Evolutionary conservation across 64 coral and sea anemone genomes (phyloP), one percentile per base, ranked within the genome.

Genomic region (Astreopora myriophthalma): DNA sequence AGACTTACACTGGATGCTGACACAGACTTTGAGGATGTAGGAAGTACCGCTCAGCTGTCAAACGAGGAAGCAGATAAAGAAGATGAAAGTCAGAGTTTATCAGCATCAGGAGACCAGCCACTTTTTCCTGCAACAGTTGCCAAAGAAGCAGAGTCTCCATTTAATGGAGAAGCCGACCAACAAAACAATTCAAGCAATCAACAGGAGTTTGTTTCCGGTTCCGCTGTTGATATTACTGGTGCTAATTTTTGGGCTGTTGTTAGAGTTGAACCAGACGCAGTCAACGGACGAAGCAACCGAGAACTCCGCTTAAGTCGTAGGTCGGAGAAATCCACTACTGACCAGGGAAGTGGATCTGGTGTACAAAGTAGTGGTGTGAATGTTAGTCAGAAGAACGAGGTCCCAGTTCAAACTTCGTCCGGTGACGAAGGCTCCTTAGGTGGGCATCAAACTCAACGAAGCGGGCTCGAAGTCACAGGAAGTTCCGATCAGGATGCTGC

Each of bases 241-340:
- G 55, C 48, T 64, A 62, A 82, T 82, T 82, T 63, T 82, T 82
- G 79, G 79, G 32, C 79, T 82, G 55, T 64, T 82, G 79, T 64
- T 82, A 82, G 79, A 82, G 12, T 36, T 82, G 79, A 82, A 36
- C 33, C 52, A 38, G 55, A 62, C 28, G 22, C 48, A 82, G 16
- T 63, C 79, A 20, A 10, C 52, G 24, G 48, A 82, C 31, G 55
- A 82, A 39, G 22, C 79, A 17, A 64, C 31, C 31, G 57, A 82
- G 52, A 82, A 14, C 79, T 37, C 79, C 55, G 38, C 29, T 10
- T 65, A 60, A 82, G 20, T 32, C 52, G 79, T 2, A 82, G 79
- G 37, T 82, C 79, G 13, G 79, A 82, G 22, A 63, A 22, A 64
- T 63, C 49, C 57, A 24, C 28, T 2, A 6, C 19, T 63, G 49